Evolutionary conservation across 2,113 vertebrate species (phyloP).

Genomic region (Cyphomyrus plagiostoma): DNA sequence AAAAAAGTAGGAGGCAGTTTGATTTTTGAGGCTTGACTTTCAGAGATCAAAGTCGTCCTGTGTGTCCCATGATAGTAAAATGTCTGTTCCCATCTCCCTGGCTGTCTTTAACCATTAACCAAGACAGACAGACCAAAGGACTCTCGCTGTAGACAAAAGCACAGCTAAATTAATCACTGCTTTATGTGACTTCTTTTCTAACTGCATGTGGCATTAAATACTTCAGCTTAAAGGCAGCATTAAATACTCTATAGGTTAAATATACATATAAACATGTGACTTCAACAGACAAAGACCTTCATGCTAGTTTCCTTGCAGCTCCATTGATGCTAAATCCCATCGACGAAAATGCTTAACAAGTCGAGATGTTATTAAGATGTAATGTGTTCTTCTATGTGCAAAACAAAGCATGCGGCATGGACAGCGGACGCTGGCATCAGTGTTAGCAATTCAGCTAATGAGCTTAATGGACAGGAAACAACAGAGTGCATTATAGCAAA

Average conservation of each 20-base stretch:
- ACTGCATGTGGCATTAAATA: neutral
- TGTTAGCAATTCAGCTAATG: conserved; percentile 9
- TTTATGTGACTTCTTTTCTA: neutral
- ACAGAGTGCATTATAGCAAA: conserved; percentile 29
- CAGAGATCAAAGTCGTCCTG: conserved; percentile 18
- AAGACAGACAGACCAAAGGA: conserved; percentile 9
- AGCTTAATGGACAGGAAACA: conserved; percentile 1
- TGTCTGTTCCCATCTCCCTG: neutral
- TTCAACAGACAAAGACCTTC: neutral
- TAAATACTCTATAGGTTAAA: neutral
- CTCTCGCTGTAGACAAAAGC: neutral
- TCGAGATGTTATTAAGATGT: neutral
- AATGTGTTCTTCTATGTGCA: neutral
- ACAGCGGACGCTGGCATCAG: neutral
- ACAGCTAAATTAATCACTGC: conserved; percentile 12
- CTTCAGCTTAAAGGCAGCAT: neutral
- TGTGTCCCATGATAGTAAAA: conserved; percentile 9
- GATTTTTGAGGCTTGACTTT: conserved; percentile 19
- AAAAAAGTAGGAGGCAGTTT: neutral
- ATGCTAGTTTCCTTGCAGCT: neutral
- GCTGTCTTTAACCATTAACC: conserved; percentile 8
- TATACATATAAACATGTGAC: neutral
- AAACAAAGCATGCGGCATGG: neutral
- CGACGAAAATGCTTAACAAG: neutral
- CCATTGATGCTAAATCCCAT: neutral